Evolutionary conservation across 1,140 invertebrate genomes (phyloP).

Genomic region (Eufriesea mexicana): DNA sequence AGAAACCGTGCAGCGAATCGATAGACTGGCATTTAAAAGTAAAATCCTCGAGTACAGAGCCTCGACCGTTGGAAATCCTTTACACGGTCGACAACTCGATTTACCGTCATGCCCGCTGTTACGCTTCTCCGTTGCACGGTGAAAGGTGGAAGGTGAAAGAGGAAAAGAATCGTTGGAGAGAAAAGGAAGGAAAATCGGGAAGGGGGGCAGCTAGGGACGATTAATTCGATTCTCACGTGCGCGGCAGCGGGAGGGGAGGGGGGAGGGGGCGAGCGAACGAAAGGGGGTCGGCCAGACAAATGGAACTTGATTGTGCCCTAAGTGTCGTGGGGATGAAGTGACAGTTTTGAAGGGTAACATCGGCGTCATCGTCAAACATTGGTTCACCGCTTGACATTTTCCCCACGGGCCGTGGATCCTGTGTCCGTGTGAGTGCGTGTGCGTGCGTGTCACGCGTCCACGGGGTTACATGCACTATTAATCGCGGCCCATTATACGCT

Average conservation of each 20-base stretch:
- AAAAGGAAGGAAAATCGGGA: neutral
- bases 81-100: conserved; percentile 16
- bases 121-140: neutral
- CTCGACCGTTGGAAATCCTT: conserved; percentile 3
- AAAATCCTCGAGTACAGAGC: neutral
- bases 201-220: neutral
- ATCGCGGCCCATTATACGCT: conserved; percentile 68
- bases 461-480: conserved; percentile 67
- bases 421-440: neutral
- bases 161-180: neutral
- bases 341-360: conserved; percentile 70
- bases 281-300: conserved; percentile 54
- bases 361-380: conserved; percentile 69
- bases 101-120: neutral
- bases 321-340: conserved; percentile 62
- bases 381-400: conserved; percentile 69
- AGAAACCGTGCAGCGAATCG: neutral
- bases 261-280: conserved; percentile 21
- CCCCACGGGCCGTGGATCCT: conserved; percentile 34
- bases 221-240: conserved; percentile 62
- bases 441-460: neutral
- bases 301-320: conserved; percentile 66
- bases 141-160: neutral
- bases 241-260: neutral
- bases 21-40: conserved; percentile 9